Evolutionary conservation across 2,888 invertebrate species (phyloP).

Genomic region (Cerastis leucographa): DNA sequence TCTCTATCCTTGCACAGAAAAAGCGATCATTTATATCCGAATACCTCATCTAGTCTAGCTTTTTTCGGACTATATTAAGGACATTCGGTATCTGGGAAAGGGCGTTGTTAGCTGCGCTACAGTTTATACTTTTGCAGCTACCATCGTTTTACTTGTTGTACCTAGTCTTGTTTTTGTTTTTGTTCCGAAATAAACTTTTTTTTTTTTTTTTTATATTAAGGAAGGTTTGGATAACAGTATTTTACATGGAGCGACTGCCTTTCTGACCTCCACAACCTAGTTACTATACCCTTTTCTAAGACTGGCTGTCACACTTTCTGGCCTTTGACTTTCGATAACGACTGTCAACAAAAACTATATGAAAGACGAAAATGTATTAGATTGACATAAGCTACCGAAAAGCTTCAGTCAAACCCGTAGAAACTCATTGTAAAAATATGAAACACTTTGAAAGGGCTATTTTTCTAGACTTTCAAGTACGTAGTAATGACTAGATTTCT

Average conservation of each 20-base stretch:
- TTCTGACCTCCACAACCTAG: background rate
- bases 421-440: background rate
- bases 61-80: no score
- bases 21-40: background rate
- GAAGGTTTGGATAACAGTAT: background rate
- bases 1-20: background rate
- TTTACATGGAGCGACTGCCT: background rate
- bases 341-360: background rate
- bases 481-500: background rate
- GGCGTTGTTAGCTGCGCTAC: no score
- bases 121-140: no score
- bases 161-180: no score
- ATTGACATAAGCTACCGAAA: slow-evolving; percentile 5
- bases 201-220: no score
- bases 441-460: background rate
- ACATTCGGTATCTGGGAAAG: no score
- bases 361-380: background rate
- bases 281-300: background rate
- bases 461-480: background rate
- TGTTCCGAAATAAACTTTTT: no score
- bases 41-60: background rate
- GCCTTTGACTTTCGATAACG: background rate
- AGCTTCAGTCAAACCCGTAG: background rate
- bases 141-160: no score
- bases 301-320: background rate